Conservation (phyloP, 2,888 invertebrate species). For the Pachydiplax longipennis region DNA sequence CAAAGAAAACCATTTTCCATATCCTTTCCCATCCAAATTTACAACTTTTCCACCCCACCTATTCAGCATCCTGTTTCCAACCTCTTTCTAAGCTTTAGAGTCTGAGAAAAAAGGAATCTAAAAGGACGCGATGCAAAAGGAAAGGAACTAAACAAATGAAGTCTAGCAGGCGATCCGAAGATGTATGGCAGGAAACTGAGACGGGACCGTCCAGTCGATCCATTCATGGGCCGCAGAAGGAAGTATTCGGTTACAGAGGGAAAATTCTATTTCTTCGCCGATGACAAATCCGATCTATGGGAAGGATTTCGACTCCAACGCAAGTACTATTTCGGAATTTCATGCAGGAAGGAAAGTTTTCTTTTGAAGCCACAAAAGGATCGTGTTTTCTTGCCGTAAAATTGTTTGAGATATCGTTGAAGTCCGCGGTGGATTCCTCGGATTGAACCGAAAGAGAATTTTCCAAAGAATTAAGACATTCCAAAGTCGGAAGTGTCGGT, state of each 20-base stretch:
- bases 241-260: conserved; percentile 5
- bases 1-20: no score
- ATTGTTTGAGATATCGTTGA: neutral
- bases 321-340: neutral
- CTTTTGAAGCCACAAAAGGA: neutral
- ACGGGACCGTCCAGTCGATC: neutral
- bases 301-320: neutral
- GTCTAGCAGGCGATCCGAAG: neutral
- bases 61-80: no score
- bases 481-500: no score
- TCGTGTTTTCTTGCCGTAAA: neutral
- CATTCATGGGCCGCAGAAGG: neutral
- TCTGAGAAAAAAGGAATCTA: neutral
- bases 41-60: no score
- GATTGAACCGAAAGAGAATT: neutral
- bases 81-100: neutral
- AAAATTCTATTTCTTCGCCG: neutral
- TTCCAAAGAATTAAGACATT: neutral
- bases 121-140: neutral
- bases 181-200: neutral
- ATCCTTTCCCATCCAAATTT: no score
- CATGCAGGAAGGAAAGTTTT: neutral
- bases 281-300: neutral
- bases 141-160: conserved; percentile 10
- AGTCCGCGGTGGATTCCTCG: neutral